Evolutionary conservation across 2,797 vertebrate genomes (phyloP).

Genomic region (Acanthiza pusilla): DNA sequence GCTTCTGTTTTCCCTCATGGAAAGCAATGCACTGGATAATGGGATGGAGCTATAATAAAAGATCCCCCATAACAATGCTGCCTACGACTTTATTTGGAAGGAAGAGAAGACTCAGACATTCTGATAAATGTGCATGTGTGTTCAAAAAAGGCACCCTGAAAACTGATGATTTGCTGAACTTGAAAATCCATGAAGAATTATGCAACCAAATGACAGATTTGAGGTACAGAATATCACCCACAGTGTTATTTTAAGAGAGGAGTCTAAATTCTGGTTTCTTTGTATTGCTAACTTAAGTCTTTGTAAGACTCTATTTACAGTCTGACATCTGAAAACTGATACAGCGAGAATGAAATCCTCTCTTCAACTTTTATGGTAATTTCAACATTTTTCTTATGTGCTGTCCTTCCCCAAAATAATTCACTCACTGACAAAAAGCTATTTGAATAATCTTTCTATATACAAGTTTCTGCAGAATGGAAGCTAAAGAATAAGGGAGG

Average conservation of each 20-base stretch:
- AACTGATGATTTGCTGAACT: background rate
- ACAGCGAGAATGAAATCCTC: conserved; percentile 12
- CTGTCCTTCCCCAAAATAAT: conserved; percentile 25
- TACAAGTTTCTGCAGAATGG: background rate
- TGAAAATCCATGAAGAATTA: background rate
- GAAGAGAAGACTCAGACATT: background rate
- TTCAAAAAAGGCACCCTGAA: background rate
- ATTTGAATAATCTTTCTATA: conserved; percentile 31
- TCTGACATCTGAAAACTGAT: background rate
- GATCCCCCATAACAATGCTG: background rate
- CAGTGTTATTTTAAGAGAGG: background rate
- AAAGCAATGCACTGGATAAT: background rate
- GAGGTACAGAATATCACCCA: background rate
- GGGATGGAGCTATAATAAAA: background rate
- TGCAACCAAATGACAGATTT: background rate
- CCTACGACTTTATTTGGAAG: background rate
- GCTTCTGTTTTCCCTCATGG: background rate
- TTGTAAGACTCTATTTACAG: background rate
- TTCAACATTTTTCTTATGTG: background rate
- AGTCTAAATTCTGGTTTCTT: background rate
- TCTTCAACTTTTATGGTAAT: conserved; percentile 33
- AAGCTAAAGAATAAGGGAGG: conserved; percentile 6
- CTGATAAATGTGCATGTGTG: background rate
- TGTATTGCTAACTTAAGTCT: background rate
- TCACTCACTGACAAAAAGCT: conserved; percentile 21